Evolutionary conservation across 2,888 invertebrate genomes (phyloP).

Genomic region (Dolomedes plantarius): DNA sequence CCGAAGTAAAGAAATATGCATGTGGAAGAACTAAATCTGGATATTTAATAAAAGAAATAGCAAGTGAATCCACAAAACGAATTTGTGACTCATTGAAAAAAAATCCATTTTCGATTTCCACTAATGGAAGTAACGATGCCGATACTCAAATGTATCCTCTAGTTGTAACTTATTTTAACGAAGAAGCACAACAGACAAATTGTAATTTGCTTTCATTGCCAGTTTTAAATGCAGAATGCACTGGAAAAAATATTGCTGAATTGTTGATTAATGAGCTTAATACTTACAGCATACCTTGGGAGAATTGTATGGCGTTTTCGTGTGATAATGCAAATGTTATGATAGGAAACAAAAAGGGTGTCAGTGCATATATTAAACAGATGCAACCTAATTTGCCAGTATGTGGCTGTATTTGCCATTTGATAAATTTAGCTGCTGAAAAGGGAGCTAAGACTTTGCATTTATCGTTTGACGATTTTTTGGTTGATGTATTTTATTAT

Average conservation of each 20-base stretch:
- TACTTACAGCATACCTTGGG: no score
- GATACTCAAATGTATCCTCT: slow-evolving; percentile 1
- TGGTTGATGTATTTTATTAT: neutral
- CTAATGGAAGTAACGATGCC: neutral
- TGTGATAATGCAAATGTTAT: no score
- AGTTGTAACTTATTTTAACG: slow-evolving; percentile 2
- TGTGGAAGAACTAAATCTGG: neutral
- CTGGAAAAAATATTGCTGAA: no score
- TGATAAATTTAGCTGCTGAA: neutral
- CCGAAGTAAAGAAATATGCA: neutral
- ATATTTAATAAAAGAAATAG: neutral
- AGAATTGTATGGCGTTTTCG: no score
- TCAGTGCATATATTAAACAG: no score
- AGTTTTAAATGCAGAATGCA: no score
- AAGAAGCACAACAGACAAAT: no score
- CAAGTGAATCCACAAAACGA: neutral
- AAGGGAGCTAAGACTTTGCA: neutral
- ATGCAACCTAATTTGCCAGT: no score
- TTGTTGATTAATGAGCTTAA: no score
- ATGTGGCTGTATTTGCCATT: neutral
- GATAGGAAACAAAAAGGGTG: no score
- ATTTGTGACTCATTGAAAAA: neutral
- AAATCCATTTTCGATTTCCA: neutral
- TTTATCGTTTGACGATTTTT: neutral
- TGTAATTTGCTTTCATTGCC: no score